These are phyloP conservation scores for Pica pica DNA, from an alignment of 2,113 vertebrate genomes.

Conservation along the genomic window DNA sequence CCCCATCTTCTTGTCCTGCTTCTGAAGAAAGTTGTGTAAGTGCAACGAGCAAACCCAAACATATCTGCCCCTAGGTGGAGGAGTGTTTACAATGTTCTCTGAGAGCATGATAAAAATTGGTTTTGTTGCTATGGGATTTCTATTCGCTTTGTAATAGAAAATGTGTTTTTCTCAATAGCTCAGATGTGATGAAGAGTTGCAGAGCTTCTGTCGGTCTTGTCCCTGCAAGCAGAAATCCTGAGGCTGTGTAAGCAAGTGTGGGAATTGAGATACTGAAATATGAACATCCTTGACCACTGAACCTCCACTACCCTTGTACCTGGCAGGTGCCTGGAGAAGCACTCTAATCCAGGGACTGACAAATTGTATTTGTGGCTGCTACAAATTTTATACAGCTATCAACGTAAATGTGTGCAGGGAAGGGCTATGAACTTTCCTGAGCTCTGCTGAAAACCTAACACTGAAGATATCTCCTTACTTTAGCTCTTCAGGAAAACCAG, in stretches of 20 bases:
- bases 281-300: background rate
- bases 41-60: background rate
- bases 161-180: background rate
- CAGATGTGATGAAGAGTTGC: background rate
- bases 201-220: accelerated
- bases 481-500: background rate
- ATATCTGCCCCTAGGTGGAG: background rate
- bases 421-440: background rate
- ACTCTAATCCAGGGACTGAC: background rate
- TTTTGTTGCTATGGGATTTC: background rate
- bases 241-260: background rate
- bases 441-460: background rate
- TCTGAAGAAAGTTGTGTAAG: background rate
- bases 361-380: background rate
- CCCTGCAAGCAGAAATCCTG: background rate
- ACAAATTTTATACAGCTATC: background rate
- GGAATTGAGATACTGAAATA: background rate
- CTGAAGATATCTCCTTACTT: background rate
- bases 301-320: background rate
- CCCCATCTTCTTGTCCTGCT: background rate
- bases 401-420: background rate
- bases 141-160: background rate
- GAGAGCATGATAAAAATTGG: background rate
- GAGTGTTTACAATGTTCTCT: background rate
- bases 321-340: background rate